A percentile compares a stretch with the other conserved stretches of the same genome.
Evolutionary conservation across 2,797 vertebrate species (phyloP).

Genomic region (Tokudaia muenninki): DNA sequence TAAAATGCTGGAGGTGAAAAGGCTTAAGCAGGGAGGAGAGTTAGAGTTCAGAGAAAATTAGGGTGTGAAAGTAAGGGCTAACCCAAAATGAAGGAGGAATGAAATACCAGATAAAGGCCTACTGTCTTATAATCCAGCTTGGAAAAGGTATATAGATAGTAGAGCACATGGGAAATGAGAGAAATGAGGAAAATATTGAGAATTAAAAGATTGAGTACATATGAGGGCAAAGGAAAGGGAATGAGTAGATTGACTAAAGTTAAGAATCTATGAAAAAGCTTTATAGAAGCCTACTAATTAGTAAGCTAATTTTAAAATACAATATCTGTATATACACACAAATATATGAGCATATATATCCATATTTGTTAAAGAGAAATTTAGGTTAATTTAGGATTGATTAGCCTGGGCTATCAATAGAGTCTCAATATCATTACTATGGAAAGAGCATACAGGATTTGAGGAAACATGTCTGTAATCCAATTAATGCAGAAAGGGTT

Average conservation of each 20-base stretch:
- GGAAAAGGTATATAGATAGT: neutral
- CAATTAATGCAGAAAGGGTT: neutral
- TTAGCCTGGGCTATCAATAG: neutral
- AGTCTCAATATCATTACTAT: neutral
- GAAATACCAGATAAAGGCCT: no score
- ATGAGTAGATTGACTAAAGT: neutral
- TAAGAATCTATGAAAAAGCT: neutral
- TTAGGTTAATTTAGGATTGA: neutral
- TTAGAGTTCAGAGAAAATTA: neutral
- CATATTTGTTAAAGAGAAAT: neutral
- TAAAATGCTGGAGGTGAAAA: neutral
- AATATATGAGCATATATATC: neutral
- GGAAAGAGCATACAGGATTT: neutral
- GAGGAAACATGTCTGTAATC: neutral
- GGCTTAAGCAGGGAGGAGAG: neutral
- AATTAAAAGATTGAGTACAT: neutral
- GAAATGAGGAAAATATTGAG: no score
- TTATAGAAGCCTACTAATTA: neutral
- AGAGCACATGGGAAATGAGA: neutral
- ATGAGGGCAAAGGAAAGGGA: neutral
- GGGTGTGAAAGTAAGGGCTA: neutral
- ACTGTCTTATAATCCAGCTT: neutral
- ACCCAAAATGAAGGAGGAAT: neutral
- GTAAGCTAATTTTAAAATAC: neutral
- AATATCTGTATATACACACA: neutral